A percentile compares a stretch with the other conserved stretches of the same genome.
Conservation (phyloP, 2,888 invertebrate species). For the Notodonta dromedarius region DNA sequence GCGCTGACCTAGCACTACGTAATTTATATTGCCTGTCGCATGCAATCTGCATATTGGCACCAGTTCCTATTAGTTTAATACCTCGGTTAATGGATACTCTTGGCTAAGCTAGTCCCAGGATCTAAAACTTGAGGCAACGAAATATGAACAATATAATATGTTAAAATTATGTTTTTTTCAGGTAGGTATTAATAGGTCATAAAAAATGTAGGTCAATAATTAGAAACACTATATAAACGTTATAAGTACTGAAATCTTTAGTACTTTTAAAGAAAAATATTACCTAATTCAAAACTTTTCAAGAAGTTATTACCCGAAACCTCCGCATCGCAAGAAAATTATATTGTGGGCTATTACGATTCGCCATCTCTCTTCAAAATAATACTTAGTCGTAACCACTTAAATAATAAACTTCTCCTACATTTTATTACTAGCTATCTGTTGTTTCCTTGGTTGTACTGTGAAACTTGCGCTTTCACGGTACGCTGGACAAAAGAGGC, state of each 20-base stretch:
- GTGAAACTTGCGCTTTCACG: conserved; percentile 71
- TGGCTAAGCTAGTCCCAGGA: neutral
- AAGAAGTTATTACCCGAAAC: neutral
- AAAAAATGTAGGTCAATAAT: no score
- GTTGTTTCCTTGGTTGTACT: conserved; percentile 50
- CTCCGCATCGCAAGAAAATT: conserved; percentile 13
- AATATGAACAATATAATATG: no score
- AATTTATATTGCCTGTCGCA: conserved; percentile 27
- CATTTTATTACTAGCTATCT: conserved; percentile 49
- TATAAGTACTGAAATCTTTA: neutral
- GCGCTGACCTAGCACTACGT: conserved; percentile 42
- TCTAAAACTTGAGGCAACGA: neutral
- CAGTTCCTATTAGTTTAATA: neutral
- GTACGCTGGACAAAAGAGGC: conserved; percentile 66
- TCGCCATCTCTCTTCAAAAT: conserved; percentile 18
- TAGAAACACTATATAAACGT: no score
- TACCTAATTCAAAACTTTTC: neutral
- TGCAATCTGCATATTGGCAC: conserved; percentile 25
- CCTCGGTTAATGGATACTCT: neutral
- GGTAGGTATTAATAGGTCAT: no score
- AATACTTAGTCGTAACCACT: conserved; percentile 33
- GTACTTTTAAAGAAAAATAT: neutral
- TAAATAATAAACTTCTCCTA: conserved; percentile 35
- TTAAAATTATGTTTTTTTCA: no score
- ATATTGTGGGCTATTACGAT: conserved; percentile 16